Conservation (phyloP, 2,113 vertebrate genomes). For the Corythornis vintsioides region DNA sequence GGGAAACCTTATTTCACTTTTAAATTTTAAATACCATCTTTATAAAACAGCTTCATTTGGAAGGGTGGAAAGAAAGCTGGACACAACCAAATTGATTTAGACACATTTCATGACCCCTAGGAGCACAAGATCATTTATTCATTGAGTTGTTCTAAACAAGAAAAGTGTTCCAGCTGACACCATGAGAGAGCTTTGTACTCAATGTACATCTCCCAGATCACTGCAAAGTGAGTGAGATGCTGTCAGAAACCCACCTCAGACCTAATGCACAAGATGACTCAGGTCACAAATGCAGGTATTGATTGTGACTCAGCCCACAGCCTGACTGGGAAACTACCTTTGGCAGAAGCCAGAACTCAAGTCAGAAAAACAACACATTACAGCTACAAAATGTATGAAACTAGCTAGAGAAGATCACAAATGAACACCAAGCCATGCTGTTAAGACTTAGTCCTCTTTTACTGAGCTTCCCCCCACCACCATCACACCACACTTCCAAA, state of each 20-base stretch:
- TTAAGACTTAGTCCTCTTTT: conserved; percentile 48
- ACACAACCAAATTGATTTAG: background rate
- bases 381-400: background rate
- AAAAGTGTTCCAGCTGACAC: background rate
- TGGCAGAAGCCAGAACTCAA: background rate
- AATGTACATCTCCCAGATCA: background rate
- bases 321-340: background rate
- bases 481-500: conserved; percentile 75
- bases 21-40: background rate
- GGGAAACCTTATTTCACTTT: background rate
- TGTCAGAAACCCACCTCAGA: background rate
- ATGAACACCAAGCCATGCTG: conserved; percentile 22
- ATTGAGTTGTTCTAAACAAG: background rate
- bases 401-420: conserved; percentile 8
- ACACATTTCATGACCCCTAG: background rate
- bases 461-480: conserved; percentile 62
- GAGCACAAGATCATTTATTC: background rate
- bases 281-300: background rate
- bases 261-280: background rate
- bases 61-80: background rate
- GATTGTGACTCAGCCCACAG: background rate
- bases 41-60: background rate
- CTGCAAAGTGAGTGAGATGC: background rate
- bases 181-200: background rate
- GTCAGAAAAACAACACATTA: background rate